Evolutionary conservation across 2,888 invertebrate species (phyloP).

Genomic region (Vanessa cardui): DNA sequence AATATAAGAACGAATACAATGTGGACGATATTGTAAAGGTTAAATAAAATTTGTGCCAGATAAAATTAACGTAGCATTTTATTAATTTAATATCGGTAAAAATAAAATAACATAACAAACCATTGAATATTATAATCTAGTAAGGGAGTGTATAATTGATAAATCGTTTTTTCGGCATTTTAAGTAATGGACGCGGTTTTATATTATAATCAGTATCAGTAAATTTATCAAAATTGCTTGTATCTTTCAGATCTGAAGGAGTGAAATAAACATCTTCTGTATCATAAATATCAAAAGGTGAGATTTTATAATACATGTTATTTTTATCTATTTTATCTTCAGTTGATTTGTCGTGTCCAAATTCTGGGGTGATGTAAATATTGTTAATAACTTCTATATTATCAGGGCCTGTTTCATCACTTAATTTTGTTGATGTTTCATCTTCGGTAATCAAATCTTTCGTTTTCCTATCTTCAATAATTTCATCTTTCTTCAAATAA

Average conservation of each 20-base stretch:
- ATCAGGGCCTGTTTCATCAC: constrained; percentile 21
- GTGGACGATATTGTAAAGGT: neutral
- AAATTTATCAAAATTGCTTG: constrained; percentile 28
- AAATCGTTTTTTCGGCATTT: constrained; percentile 32
- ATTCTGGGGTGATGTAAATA: constrained; percentile 28
- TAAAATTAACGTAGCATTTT: neutral
- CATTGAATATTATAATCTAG: constrained; percentile 31
- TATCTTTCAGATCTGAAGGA: constrained; percentile 14
- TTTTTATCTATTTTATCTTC: constrained; percentile 10
- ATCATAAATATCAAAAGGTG: constrained; percentile 6
- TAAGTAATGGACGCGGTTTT: constrained; percentile 27
- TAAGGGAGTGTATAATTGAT: too few species aligned
- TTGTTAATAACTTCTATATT: constrained; percentile 29
- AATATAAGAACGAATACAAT: neutral
- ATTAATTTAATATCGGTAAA: constrained; percentile 12
- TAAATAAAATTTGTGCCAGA: constrained; percentile 3
- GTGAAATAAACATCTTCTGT: constrained; percentile 12
- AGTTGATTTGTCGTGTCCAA: constrained; percentile 15
- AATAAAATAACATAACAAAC: constrained; percentile 30
- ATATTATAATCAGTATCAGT: constrained; percentile 25
- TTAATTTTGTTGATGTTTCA: constrained; percentile 3
- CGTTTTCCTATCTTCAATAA: constrained; percentile 25
- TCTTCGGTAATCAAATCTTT: constrained; percentile 19
- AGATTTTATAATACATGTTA: constrained; percentile 8
- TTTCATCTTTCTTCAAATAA: constrained; percentile 39